Evolutionary conservation across 2,888 invertebrate species (phyloP).

Genomic region (Hemaris fuciformis): DNA sequence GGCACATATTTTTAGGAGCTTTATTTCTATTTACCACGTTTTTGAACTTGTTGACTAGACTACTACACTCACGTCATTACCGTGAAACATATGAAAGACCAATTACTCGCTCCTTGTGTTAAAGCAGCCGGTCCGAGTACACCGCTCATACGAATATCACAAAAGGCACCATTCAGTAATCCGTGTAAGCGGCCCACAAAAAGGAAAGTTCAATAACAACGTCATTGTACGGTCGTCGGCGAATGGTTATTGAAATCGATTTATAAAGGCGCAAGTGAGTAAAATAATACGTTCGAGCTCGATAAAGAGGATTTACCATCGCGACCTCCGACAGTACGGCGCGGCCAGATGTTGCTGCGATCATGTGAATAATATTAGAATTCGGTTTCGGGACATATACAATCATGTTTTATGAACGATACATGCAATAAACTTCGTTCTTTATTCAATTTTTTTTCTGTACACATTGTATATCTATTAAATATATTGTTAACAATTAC

Average conservation of each 20-base stretch:
- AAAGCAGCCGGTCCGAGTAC: neutral
- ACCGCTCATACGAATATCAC: neutral
- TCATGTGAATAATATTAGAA: neutral
- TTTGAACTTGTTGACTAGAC: too few species aligned
- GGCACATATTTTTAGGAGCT: too few species aligned
- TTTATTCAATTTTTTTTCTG: neutral
- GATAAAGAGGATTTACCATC: constrained; percentile 28
- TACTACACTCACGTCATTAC: too few species aligned
- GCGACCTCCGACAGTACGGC: neutral
- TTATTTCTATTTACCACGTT: too few species aligned
- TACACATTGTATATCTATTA: neutral
- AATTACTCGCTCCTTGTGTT: neutral
- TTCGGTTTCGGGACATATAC: neutral
- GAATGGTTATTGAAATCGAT: constrained; percentile 43
- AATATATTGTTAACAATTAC: too few species aligned
- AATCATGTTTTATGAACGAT: neutral
- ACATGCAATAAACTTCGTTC: neutral
- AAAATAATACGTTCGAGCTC: constrained; percentile 33
- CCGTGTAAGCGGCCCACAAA: constrained; percentile 22
- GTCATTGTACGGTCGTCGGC: constrained; percentile 32
- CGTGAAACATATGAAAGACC: too few species aligned
- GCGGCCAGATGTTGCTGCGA: constrained; percentile 10
- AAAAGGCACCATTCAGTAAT: constrained; percentile 1
- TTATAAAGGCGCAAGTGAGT: constrained; percentile 34
- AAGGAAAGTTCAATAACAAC: constrained; percentile 7